Base-by-base conservation (phyloP, 1,140 invertebrate genomes). In the Drosophila chauvacae region DNA sequence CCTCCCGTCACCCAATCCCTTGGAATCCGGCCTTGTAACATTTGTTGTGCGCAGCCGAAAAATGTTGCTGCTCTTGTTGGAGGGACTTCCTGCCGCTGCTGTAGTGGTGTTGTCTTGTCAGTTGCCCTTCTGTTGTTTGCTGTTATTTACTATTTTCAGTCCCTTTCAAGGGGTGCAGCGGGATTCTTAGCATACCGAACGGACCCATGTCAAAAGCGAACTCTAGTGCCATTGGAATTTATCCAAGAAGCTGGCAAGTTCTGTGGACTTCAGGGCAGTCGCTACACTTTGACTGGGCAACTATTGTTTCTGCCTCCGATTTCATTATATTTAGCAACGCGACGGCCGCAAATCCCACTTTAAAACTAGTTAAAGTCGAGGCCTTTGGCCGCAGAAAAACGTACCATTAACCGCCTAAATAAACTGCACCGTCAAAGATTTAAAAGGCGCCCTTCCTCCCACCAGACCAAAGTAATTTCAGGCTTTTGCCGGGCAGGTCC, bases 81-180 rank as follows among this genome's bases (percentile, higher is more conserved):
- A 60, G 45, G 47, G 47, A 64, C 72, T 65, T 65, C 41, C 72
- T 75, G 62, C 26, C 41, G 14, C 23, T 26, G 45, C 45, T 51
- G 39, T 48, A 37, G 16, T 56, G 47, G 51, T 50, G 13, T 50
- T 37, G 48, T 53, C 55, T 75, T 82, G 64, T 74, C 80, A 76
- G 76, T 68, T 60, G 69, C 59, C 62, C 57, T 62, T 64, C 70
- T 80, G 76, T 72, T 82, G 71, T 68, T 84, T 80, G 64, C 57
- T 86, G 74, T 85, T 86, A 87, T 85, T 85, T 86, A 85, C 82
- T 85, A 86, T 87, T 86, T 82, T 77, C 57, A 78, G 65, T 82
- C 75, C 74, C 45, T 71, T 79, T 81, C 63, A 51, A 73, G 56
- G 61, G 68, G 41, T 30, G 23, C 18, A 48, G 41, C 33, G 72